Base-by-base conservation (phyloP, 2,797 vertebrate species). In the Choloepus didactylus region DNA sequence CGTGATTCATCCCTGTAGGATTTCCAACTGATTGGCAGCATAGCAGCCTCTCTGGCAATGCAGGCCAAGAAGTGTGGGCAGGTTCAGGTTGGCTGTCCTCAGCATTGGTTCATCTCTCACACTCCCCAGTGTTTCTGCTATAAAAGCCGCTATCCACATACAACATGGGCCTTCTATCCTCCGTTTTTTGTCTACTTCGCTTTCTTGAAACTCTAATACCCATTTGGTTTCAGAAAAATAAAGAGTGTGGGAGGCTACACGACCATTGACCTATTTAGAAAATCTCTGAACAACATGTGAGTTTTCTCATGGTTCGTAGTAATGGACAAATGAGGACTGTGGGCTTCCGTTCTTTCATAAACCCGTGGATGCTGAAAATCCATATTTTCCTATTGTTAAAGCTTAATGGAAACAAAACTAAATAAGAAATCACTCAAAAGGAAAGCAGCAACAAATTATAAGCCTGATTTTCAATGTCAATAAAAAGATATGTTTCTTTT, bases 131-230 rank as follows among this genome's bases (percentile, higher is more conserved):
- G 84, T 92, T 95, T 97, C 97, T 93, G 1, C 8, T 80, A 95
- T 84, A 94, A 94, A 90, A 95, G 93, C 66, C 95, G 94, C 87
- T 96, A 96, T 69, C 67, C 29, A 23, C 87, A 87, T 41, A 90
- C 89, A 94, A 69, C 87, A 31, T 95, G 84, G 80, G 51, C n/a
- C 59, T 94, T 97, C 91, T 87, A 67, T 93, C 82, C 94, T 89
- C 82, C 94, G 79, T 84, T 97, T 95, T 96, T 95, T 84, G 49
- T 93, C 73, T 91, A 56, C 1, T n/a, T 97, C 88, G 54, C 80
- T 97, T 97, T 95, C 92, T 93, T 96, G 77, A 98, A 96, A 96
- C 27, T 95, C 79, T 79, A 97, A 95, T 67, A 94, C 75, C 87
- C 96, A 89, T 91, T 97, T 46, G 11, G 51, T 87, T 89, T 95